Evolutionary conservation across 1,140 invertebrate species (phyloP).

Genomic region (Popillia japonica): DNA sequence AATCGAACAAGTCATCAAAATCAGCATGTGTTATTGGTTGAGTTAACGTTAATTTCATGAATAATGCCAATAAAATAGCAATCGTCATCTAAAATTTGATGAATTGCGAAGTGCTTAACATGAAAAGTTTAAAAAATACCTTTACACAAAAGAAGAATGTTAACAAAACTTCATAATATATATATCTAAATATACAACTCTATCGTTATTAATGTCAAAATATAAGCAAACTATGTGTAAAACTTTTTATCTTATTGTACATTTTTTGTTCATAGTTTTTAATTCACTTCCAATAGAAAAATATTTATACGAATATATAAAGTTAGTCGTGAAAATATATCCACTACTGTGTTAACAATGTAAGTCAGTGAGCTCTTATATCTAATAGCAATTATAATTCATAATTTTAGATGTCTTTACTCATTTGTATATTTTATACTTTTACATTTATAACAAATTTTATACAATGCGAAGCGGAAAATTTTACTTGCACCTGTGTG

Average conservation of each 20-base stretch:
- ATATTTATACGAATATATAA: neutral
- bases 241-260: too few species aligned
- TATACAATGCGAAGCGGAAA: neutral
- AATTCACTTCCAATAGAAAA: too few species aligned
- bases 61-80: neutral
- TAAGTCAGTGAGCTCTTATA: neutral
- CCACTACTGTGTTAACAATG: neutral
- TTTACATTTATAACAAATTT: neutral
- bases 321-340: neutral
- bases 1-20: neutral
- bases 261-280: too few species aligned
- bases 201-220: too few species aligned
- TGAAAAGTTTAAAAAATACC: neutral
- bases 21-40: constrained; percentile 24
- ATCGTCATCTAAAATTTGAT: constrained; percentile 1
- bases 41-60: neutral
- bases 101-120: neutral
- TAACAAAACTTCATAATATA: too few species aligned
- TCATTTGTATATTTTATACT: neutral
- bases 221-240: too few species aligned
- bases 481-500: constrained; percentile 22
- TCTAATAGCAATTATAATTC: neutral
- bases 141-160: neutral
- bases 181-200: too few species aligned
- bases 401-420: neutral